These are phyloP conservation scores for Alauda arvensis DNA, from an alignment of 2,797 vertebrate species.

Conservation along the genomic window DNA sequence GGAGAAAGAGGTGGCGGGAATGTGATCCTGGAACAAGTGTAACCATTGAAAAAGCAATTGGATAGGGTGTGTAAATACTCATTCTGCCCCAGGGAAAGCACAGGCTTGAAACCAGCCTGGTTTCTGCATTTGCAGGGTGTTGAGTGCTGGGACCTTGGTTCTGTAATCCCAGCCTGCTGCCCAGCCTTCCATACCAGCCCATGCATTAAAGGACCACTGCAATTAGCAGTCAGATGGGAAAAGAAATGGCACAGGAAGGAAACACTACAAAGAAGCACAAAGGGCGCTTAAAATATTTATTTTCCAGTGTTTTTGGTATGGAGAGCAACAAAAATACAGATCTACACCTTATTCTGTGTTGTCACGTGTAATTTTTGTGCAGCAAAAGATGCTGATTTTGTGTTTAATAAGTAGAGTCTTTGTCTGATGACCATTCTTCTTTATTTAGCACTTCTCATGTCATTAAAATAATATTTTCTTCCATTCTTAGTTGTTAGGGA, in stretches of 20 bases:
- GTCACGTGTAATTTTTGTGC: background rate
- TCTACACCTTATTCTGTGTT: background rate
- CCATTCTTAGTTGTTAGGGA: background rate
- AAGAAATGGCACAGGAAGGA: background rate
- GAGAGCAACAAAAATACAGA: background rate
- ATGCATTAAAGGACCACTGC: background rate
- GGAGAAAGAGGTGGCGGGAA: background rate
- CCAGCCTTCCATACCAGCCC: fast-evolving
- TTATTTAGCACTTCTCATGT: background rate
- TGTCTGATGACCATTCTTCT: background rate
- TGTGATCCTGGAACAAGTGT: background rate
- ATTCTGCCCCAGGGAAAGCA: background rate
- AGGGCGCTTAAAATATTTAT: background rate
- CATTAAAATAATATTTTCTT: background rate
- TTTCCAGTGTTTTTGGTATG: background rate
- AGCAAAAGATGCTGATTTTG: background rate
- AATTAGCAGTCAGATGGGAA: background rate
- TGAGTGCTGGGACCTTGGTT: background rate
- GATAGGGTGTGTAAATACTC: background rate
- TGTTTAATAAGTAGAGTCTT: background rate
- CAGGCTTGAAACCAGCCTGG: background rate
- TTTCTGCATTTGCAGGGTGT: background rate
- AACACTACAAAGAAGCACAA: background rate
- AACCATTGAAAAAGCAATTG: background rate
- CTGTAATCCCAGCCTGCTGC: background rate